Conservation (phyloP, 30 jellyfish, hydroid and myxozoan species). For the Catostylus mosaicus region DNA sequence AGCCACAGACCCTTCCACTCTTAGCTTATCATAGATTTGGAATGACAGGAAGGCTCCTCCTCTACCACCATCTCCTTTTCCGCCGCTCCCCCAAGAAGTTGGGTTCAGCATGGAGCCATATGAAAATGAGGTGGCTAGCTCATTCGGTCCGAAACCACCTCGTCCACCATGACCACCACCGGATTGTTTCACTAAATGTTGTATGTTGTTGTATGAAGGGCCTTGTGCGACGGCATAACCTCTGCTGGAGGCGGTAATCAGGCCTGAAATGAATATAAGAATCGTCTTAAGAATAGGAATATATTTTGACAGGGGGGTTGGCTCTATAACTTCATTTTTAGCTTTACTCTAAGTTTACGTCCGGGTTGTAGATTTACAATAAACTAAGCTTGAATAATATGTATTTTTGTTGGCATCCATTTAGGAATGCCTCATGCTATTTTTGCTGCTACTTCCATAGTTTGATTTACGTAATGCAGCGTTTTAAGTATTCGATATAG, state of each 20-base stretch:
- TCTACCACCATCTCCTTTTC: slow-evolving; percentile 65
- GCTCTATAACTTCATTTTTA: no score
- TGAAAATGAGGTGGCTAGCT: slow-evolving; percentile 49
- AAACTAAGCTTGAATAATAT: no score
- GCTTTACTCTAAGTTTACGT: no score
- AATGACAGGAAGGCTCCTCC: slow-evolving; percentile 59
- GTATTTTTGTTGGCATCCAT: no score
- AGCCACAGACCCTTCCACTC: slow-evolving; percentile 58
- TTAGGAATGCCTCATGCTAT: no score
- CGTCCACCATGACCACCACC: slow-evolving; percentile 81
- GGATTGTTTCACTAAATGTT: slow-evolving; percentile 14
- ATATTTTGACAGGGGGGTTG: no score
- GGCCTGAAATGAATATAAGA: neutral
- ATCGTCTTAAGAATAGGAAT: no score
- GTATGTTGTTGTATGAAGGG: slow-evolving; percentile 44
- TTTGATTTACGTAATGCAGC: no score
- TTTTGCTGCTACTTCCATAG: no score
- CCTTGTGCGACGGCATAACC: slow-evolving; percentile 61
- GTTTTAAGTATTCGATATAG: no score
- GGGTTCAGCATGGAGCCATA: slow-evolving; percentile 66
- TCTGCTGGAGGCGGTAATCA: slow-evolving; percentile 47
- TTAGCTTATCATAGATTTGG: slow-evolving; percentile 28
- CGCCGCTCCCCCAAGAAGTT: slow-evolving; percentile 70
- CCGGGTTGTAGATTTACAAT: no score
- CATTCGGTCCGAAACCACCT: slow-evolving; percentile 69